Percentiles rank a stretch among this genome's conserved stretches.
phyloP scores from a whole-genome alignment of 2,797 vertebrate species.

The Anolis apletophallus region DNA sequence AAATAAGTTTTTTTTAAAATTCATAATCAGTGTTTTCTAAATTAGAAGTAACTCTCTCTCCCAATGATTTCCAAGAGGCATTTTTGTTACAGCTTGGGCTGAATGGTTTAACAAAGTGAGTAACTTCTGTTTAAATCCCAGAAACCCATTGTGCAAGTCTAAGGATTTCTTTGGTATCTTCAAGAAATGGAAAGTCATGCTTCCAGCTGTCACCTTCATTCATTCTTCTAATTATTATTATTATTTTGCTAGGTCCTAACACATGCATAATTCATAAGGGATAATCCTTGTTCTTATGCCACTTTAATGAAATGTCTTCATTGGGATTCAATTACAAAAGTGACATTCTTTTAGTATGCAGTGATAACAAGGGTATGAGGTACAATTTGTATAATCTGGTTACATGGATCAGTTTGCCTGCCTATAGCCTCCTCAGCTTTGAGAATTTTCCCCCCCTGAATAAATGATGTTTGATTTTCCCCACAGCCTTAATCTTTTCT shows the following conservation, averaged over 20 bases:
- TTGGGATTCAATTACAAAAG: constrained; percentile 75
- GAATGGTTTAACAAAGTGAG: neutral
- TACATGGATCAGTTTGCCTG: constrained; percentile 70
- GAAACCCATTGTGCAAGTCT: neutral
- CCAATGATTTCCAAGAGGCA: neutral
- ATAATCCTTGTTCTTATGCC: constrained; percentile 77
- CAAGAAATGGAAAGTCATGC: constrained; percentile 47
- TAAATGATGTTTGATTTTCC: constrained; percentile 64
- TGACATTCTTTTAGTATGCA: constrained; percentile 61
- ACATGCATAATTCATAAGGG: constrained; percentile 80
- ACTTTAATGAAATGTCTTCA: constrained; percentile 80
- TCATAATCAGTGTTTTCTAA: too few species aligned
- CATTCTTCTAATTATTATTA: constrained; percentile 68
- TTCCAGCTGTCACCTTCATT: constrained; percentile 65
- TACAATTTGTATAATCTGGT: constrained; percentile 73
- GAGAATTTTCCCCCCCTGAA: constrained; percentile 60
- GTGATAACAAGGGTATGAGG: constrained; percentile 70
- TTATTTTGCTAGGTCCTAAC: constrained; percentile 74
- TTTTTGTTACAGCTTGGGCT: neutral
- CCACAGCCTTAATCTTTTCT: constrained; percentile 62
- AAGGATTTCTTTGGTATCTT: constrained; percentile 22
- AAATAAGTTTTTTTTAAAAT: neutral
- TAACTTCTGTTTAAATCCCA: neutral
- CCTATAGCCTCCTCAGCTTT: constrained; percentile 56
- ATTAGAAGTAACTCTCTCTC: neutral